Conservation (phyloP, 2,888 invertebrate species). For the Harpalus rufipes region DNA sequence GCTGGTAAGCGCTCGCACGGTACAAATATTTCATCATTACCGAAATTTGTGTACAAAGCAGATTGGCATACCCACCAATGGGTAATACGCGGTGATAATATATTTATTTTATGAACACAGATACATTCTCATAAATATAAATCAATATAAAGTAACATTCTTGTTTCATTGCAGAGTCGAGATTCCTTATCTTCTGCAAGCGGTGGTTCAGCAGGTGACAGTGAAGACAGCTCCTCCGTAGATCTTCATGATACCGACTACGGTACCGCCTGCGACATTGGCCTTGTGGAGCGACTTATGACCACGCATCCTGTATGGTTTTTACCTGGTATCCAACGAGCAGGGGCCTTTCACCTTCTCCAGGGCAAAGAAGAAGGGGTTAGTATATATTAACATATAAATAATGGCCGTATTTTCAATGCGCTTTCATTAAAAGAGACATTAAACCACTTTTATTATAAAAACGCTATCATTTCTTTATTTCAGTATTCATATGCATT, state of each 20-base stretch:
- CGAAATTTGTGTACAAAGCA: no score
- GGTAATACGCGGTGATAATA: no score
- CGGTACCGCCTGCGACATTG: constrained; percentile 90
- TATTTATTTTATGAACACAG: no score
- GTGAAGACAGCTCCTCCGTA: constrained; percentile 77
- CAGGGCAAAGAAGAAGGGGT: constrained; percentile 96
- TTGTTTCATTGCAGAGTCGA: constrained; percentile 78
- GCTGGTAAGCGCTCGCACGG: no score
- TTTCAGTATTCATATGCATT: no score
- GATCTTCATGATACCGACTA: constrained; percentile 80
- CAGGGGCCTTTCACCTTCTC: constrained; percentile 95
- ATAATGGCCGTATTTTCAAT: no score
- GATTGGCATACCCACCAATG: no score
- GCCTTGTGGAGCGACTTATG: constrained; percentile 91
- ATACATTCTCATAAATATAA: no score
- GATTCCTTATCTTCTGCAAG: constrained; percentile 85
- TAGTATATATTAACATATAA: constrained; percentile 74
- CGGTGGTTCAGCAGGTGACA: constrained; percentile 79
- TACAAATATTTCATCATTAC: no score
- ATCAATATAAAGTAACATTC: neutral
- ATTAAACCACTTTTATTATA: no score
- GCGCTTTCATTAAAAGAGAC: no score
- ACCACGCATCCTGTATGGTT: constrained; percentile 98
- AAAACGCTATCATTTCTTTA: no score
- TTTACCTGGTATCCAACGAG: constrained; percentile 94